Conservation (phyloP, 2,113 vertebrate genomes). For the Ciconia boyciana region DNA sequence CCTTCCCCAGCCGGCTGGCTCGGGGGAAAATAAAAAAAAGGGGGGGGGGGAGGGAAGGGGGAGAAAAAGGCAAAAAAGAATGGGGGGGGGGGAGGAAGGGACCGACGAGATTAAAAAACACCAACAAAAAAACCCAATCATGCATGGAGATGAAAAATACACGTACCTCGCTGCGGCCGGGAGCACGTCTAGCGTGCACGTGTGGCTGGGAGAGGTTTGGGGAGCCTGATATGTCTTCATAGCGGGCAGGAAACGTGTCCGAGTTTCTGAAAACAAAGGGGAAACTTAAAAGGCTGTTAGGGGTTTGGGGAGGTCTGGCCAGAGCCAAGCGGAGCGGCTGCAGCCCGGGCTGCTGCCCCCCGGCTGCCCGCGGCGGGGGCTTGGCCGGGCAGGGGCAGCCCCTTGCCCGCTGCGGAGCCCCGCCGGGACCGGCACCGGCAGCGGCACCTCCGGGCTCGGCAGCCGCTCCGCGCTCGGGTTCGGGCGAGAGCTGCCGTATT, state of each 20-base stretch:
- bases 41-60: too few relatives aligned
- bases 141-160: neutral
- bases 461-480: neutral
- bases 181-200: neutral
- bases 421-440: neutral
- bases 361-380: neutral
- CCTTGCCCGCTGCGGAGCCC: neutral
- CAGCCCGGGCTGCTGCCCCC: neutral
- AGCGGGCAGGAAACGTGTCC: constrained; percentile 19
- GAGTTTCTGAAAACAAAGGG: constrained; percentile 56
- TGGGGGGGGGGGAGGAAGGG: accelerated
- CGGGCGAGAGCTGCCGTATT: neutral
- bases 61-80: neutral
- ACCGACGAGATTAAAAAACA: neutral
- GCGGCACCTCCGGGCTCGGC: neutral
- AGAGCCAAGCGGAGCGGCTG: neutral
- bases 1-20: neutral
- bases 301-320: neutral
- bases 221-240: constrained; percentile 14
- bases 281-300: constrained; percentile 5
- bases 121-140: neutral
- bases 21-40: accelerated
- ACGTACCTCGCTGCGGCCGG: constrained; percentile 6
- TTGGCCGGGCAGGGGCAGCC: neutral
- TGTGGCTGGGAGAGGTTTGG: neutral